phyloP scores from a whole-genome alignment of 2,113 vertebrate genomes.

The Desmodus rotundus region DNA sequence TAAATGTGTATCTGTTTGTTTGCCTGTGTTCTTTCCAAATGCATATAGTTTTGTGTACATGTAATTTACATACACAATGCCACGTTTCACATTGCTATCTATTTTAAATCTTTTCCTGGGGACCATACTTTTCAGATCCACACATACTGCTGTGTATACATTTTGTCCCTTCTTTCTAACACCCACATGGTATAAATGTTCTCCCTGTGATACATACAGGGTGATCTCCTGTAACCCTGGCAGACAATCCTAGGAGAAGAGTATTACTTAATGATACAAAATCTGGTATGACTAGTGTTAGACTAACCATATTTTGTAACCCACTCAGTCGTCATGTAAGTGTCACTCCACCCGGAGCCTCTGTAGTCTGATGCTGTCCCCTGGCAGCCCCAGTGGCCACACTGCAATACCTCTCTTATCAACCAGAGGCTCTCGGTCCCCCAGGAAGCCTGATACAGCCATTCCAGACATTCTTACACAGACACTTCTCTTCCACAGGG shows the following conservation, averaged over 20 bases:
- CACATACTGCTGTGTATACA: not conserved
- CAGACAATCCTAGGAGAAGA: too few species aligned
- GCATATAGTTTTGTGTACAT: not conserved
- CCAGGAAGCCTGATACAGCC: conserved; percentile 67
- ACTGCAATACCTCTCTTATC: conserved; percentile 70
- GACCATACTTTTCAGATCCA: not conserved
- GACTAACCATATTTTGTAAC: not conserved
- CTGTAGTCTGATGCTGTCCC: not conserved
- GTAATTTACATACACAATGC: not conserved
- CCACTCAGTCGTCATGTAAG: not conserved
- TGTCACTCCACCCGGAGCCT: not conserved
- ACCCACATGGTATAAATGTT: not conserved
- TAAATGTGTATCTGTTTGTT: not conserved
- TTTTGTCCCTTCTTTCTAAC: not conserved
- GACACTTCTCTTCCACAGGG: conserved; percentile 62
- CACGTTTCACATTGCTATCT: not conserved
- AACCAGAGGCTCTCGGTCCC: not conserved
- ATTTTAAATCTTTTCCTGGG: not conserved
- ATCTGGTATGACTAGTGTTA: not conserved
- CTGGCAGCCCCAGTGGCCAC: not conserved
- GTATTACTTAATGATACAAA: not conserved
- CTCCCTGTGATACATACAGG: not conserved
- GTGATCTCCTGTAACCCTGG: too few species aligned
- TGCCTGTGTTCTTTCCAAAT: not conserved
- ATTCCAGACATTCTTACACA: conserved; percentile 70